Base-by-base conservation (phyloP, 2,113 vertebrate genomes). In the Empidonax alnorum region DNA sequence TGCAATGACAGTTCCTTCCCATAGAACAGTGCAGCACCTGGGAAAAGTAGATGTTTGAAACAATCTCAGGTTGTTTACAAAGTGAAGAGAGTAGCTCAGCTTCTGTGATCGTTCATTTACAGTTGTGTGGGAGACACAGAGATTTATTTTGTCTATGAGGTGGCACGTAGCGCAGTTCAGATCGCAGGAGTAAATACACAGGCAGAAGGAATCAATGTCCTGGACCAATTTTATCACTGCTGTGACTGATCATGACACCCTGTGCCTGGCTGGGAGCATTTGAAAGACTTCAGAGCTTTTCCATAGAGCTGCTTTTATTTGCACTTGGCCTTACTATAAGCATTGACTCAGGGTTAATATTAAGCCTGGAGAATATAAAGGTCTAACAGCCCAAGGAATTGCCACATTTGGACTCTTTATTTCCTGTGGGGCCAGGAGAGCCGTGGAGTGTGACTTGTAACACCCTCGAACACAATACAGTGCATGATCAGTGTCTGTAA, bases 1-100 rank as follows among this genome's bases (percentile, higher is more conserved):
- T 88, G 55, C 31, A 86, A 77, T 12, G n/a, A 52, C 30, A 90
- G 69, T 73, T 84, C 59, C 46, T 85, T 87, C 42, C 41, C 72
- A 44, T 2, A 3, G 31, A 83, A 59, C 41, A 50, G 39, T 80
- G 46, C 47, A 86, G 59, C 75, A 83, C 67, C 49, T 74, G 53
- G 53, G 59, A 88, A 77, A 89, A 87, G 69, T 5, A n/a, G 63
- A 72, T 2, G 3, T 52, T 87, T 69, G 58, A 76, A 84, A 88
- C 31, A 66, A 39, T 83, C 65, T 89, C 58, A n/a, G 56, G 2
- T 12, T 86, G n/a, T 81, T 87, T 75, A 75, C 3, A 3, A 25
- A 52, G 49, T 87, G n/a, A 44, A 65, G 24, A 67, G 42, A 7
- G 76, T 56, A 84, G 79, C 56, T 86, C 75, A 63, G 76, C 52